Evolutionary conservation across 2,888 invertebrate species (phyloP), one percentile per base, ranked within the genome.

Genomic region (Resseliella maxima): DNA sequence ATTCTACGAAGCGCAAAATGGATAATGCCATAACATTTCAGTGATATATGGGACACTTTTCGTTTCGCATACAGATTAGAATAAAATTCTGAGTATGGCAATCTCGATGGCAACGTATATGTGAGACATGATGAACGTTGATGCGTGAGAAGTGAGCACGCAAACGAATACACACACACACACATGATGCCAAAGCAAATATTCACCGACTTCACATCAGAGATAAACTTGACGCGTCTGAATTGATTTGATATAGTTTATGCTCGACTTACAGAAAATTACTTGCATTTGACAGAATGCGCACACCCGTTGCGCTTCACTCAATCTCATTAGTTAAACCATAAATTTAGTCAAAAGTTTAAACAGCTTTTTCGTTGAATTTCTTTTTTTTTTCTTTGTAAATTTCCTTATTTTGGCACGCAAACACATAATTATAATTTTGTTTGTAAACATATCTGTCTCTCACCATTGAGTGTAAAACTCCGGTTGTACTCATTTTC

Each of bases 11-110:
- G 10, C 72, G 72, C 31, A 72, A 72, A 72, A 72, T 72, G n/a
- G 31, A 15, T 59, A 59, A 72, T 31, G 31, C 31, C 31, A n/a
- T 24, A 24, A 59, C 59, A 24, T 24, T 2, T 24, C 59, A 59
- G 24, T 72, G 72, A 72, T 72, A 72, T 72, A 72, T 72, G 72
- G 72, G 31, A 72, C 72, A 72, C 1, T 72, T 27, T 72, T 31
- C 72, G 72, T 72, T 72, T 35, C 31, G 72, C 27, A 35, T 72
- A 72, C 72, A 72, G 72, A 35, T 72, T 72, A 72, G 72, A 10
- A 18, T 35, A 31, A 35, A 31, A n/a, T n/a, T n/a, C 31, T 31
- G 15, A 12, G 24, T 24, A 8, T 24, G 15, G n/a, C 27, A 31
- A 35, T 35, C 35, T 24, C 12, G 46, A 50, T 15, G 18, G 18